These are phyloP conservation scores for Odontophorus gujanensis DNA, from an alignment of 2,113 vertebrate genomes.

Conservation along the genomic window DNA sequence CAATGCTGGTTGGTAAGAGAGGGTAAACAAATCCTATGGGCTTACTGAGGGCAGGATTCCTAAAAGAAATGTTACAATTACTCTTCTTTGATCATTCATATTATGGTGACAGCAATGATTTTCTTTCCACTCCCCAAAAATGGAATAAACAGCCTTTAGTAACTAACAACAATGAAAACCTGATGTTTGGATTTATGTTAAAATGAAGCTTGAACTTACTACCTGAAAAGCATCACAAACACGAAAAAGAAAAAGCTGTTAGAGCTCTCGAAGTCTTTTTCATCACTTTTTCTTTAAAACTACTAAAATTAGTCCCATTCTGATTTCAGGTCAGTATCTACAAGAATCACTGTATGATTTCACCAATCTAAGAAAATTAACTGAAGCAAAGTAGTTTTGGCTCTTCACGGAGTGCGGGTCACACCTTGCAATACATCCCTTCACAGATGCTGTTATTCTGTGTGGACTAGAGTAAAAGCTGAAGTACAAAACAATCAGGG, in stretches of 20 bases:
- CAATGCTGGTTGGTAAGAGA: conserved; percentile 59
- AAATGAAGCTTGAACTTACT: conserved; percentile 39
- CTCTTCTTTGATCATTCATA: conserved; percentile 63
- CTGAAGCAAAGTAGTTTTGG: neutral
- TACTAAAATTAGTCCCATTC: conserved; percentile 10
- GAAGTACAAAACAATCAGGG: neutral
- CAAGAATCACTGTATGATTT: neutral
- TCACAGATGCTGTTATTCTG: neutral
- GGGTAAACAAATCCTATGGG: conserved; percentile 71
- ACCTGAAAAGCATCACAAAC: conserved; percentile 21
- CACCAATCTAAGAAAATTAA: conserved; percentile 17
- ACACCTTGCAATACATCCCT: neutral
- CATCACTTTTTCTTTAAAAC: neutral
- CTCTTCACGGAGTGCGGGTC: neutral
- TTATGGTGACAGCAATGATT: conserved; percentile 36
- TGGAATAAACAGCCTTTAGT: conserved; percentile 51
- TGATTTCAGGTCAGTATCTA: conserved; percentile 6
- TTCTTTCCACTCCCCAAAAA: neutral
- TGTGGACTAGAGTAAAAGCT: neutral
- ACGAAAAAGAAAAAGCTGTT: neutral
- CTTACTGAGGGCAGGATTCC: conserved; percentile 65
- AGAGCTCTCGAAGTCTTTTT: neutral
- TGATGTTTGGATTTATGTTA: conserved; percentile 49
- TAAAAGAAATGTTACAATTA: conserved; percentile 60
- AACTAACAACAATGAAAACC: conserved; percentile 58